A percentile compares a stretch with the other conserved stretches of the same genome.
phyloP scores from a whole-genome alignment of 1,140 invertebrate species.

The Bombus waltoni region DNA sequence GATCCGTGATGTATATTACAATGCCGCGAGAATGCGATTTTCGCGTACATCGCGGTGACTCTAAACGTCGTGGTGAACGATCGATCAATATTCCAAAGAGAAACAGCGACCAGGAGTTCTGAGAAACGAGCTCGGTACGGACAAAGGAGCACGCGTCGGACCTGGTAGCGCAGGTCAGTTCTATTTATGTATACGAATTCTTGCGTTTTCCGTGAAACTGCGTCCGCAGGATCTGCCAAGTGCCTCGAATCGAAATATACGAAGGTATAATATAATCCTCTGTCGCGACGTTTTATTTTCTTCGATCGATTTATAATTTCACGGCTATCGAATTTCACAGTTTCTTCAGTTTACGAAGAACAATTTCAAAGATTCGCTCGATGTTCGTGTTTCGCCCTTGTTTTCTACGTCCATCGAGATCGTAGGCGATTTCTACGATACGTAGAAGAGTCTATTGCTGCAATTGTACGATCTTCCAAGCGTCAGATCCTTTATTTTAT shows the following conservation, averaged over 20 bases:
- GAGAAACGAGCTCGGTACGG: neutral
- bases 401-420: neutral
- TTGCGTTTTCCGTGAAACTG: constrained; percentile 13
- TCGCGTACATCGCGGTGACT: neutral
- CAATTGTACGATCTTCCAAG: neutral
- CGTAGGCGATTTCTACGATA: neutral
- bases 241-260: too few relatives aligned
- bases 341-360: too few relatives aligned
- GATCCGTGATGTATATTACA: neutral
- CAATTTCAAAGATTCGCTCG: too few relatives aligned
- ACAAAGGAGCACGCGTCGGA: constrained; percentile 17
- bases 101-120: neutral
- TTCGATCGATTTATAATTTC: too few relatives aligned
- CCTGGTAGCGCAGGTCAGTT: constrained; percentile 45
- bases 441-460: neutral
- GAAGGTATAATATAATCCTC: too few relatives aligned
- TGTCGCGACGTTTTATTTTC: too few relatives aligned
- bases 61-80: neutral
- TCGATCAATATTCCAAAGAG: constrained; percentile 27
- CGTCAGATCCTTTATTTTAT: too few relatives aligned
- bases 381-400: neutral
- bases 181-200: constrained; percentile 37
- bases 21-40: constrained; percentile 4
- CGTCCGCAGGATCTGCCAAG: neutral
- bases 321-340: too few relatives aligned